phyloP scores from a whole-genome alignment of 2,888 invertebrate species.

The Phyto melanocephala region DNA sequence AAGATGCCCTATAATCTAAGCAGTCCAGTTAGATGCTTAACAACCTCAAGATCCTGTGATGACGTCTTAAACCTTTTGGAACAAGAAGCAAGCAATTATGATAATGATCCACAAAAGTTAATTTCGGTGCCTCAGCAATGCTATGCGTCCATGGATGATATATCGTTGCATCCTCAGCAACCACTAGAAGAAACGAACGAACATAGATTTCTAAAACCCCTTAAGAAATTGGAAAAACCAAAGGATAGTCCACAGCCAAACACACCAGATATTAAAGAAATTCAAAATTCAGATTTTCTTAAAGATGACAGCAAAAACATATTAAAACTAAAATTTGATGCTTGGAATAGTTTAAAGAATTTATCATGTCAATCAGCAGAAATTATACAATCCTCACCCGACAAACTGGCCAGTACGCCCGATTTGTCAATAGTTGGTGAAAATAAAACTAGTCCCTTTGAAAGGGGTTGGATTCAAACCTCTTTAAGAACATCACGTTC shows the following conservation, averaged over 20 bases:
- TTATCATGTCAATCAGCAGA: constrained; percentile 23
- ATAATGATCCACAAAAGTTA: constrained; percentile 22
- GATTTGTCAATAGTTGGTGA: constrained; percentile 75
- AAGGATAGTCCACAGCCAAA: not conserved
- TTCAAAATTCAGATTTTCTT: not conserved
- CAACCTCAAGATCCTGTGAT: constrained; percentile 80
- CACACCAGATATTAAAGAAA: not conserved
- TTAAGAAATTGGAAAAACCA: constrained; percentile 24
- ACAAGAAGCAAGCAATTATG: constrained; percentile 53
- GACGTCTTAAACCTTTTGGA: constrained; percentile 80
- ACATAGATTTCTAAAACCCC: constrained; percentile 27
- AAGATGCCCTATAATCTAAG: constrained; percentile 78
- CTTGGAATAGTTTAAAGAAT: constrained; percentile 50
- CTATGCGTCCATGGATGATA: constrained; percentile 82
- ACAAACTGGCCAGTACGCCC: constrained; percentile 54
- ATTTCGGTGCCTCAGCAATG: constrained; percentile 60
- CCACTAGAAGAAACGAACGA: constrained; percentile 49
- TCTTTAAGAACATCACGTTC: constrained; percentile 83
- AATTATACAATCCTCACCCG: constrained; percentile 18
- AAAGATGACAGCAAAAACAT: not conserved
- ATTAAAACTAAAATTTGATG: constrained; percentile 50
- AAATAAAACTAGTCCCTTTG: constrained; percentile 75
- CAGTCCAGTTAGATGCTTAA: constrained; percentile 74
- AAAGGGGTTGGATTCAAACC: constrained; percentile 81
- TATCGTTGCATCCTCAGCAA: constrained; percentile 79